These are phyloP conservation scores for Nothocercus nigrocapillus DNA, from an alignment of 2,113 vertebrate genomes.

Conservation along the genomic window DNA sequence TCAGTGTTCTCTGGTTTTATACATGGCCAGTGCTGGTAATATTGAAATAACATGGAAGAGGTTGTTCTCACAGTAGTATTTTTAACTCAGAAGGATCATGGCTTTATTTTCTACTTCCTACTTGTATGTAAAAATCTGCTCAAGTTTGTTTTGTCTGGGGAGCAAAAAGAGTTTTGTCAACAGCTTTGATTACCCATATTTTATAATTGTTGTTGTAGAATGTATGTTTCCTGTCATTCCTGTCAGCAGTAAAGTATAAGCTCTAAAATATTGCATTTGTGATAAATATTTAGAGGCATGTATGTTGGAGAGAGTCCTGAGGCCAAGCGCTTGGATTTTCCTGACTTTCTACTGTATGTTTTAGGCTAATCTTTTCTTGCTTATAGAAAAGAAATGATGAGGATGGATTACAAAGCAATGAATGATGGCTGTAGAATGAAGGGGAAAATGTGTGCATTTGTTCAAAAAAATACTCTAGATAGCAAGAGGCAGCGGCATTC, in stretches of 20 bases:
- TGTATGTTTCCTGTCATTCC: neutral
- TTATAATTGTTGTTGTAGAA: neutral
- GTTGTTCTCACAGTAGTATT: neutral
- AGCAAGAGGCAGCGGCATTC: neutral
- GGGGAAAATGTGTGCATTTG: neutral
- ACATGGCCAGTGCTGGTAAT: neutral
- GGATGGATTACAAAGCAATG: neutral
- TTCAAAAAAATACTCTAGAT: neutral
- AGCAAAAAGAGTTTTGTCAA: neutral
- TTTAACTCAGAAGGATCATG: neutral
- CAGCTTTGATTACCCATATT: neutral
- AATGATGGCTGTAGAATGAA: neutral
- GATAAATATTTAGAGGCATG: neutral
- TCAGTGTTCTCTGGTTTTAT: neutral
- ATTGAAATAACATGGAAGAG: neutral
- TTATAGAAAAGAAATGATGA: neutral
- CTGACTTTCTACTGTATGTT: neutral
- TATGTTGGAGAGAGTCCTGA: neutral
- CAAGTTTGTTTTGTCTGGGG: neutral
- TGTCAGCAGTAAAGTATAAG: neutral
- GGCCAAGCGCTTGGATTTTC: neutral
- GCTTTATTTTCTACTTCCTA: neutral
- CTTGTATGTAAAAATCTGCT: neutral
- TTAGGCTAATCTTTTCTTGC: neutral
- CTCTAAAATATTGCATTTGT: neutral